Base-by-base conservation (phyloP, 2,888 invertebrate species). In the Unio pictorum region DNA sequence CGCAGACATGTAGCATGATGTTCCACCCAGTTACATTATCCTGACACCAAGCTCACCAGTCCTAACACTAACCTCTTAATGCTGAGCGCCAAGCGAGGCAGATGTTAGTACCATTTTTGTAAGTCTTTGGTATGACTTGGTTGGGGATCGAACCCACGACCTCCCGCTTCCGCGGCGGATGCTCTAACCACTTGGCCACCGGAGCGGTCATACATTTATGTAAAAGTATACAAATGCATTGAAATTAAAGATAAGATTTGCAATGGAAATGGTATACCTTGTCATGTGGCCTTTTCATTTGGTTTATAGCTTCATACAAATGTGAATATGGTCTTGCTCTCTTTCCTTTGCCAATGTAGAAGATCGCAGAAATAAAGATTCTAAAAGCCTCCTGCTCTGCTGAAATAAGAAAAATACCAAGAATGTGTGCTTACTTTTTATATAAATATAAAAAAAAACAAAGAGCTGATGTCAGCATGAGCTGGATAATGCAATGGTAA, bases 291-390 rank as follows among this genome's bases (percentile, higher is more conserved):
- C 78, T 77, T 68, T 80, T 75, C 68, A 73, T 68, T 11, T 79
- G 81, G 62, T 93, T 92, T 70, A 95, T 93, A 0, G 98, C 97
- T 88, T 97, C 96, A 87, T 96, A 95, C 11, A 99, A 92, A 91
- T 99, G 99, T 0, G 94, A 93, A 86, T 96, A 96, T 0, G 98
- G 97, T 7, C 99, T 92, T 0, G 95, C 93, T 45, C 95, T 93
- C 88, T 95, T 96, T 69, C 98, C 98, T 91, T 97, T 98, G 0
- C 99, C 99, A 54, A 99, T 94, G 88, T 99, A 99, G 90, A 99
- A 99, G 74, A 99, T 94, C 0, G 97, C 93, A 64, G 93, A 92
- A 4, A 98, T 90, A 88, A 99, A 99, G 0, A 92, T 93, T 61
- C 92, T 90, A 94, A 98, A 97, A 1, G 77, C 74, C 55, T 88